Conservation (phyloP, 92 coral and sea anemone species). For the Chrysogorgia sp. region DNA sequence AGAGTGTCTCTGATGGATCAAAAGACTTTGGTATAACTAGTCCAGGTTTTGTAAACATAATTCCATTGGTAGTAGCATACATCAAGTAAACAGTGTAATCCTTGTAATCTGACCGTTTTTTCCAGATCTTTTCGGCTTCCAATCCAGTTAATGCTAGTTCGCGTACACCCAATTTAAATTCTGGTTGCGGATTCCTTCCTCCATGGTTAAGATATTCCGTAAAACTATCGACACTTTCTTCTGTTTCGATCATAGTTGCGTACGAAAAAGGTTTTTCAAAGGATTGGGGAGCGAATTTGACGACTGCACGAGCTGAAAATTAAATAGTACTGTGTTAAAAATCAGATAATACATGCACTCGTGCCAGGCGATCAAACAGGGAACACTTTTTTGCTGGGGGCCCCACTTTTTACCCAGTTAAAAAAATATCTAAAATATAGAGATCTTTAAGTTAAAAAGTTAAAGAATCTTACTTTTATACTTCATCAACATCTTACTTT, state of each 20-base stretch:
- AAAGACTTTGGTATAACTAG: slow-evolving; percentile 71
- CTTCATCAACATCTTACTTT: no score
- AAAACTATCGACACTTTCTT: slow-evolving; percentile 39
- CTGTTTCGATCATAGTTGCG: slow-evolving; percentile 64
- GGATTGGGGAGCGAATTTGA: slow-evolving; percentile 76
- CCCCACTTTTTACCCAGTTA: no score
- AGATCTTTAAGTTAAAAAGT: no score
- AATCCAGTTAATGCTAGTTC: slow-evolving; percentile 57
- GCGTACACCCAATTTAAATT: slow-evolving; percentile 51
- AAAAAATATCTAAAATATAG: no score
- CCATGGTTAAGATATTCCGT: slow-evolving; percentile 49
- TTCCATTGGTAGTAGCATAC: slow-evolving; percentile 75
- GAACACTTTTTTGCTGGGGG: no score
- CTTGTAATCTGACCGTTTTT: slow-evolving; percentile 38
- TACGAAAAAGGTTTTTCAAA: slow-evolving; percentile 65
- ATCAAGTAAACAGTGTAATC: slow-evolving; percentile 62
- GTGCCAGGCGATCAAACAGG: not conserved
- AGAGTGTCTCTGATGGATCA: slow-evolving; percentile 70
- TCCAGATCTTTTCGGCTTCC: slow-evolving; percentile 66
- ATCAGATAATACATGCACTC: not conserved
- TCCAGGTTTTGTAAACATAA: slow-evolving; percentile 73
- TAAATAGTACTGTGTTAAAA: not conserved
- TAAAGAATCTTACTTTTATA: no score
- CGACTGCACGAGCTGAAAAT: slow-evolving; percentile 66
- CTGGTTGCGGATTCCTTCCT: slow-evolving; percentile 44